Base-by-base conservation (phyloP, 2,797 vertebrate genomes). In the Discoglossus pictus region DNA sequence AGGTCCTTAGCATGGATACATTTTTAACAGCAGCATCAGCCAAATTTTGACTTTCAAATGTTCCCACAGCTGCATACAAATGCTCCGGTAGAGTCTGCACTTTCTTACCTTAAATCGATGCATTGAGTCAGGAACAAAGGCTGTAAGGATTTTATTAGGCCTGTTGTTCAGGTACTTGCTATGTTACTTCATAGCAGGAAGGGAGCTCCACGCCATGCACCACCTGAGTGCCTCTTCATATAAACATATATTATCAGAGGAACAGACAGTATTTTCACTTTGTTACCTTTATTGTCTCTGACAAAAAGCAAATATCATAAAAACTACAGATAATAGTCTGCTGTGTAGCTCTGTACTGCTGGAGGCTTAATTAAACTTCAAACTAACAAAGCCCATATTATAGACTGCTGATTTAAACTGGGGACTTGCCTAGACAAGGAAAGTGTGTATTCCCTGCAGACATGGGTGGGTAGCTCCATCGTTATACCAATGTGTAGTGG, bases 171-270 rank as follows among this genome's bases (percentile, higher is more conserved):
- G 48, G 6, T 38, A n/a, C 18, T 6, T 24, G 17, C 34, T 38
- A 16, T 20, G 17, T 50, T 39, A 50, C 20, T 17, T 61, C 44
- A 48, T 50, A 25, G n/a, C 31, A 24, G 59, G 59, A 61, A 38
- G 35, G 18, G 11, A 3, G 2, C 39, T 34, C 34, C 34, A n/a
- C 12, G 38, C n/a, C 21, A 35, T 39, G 21, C 24, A n/a, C 10
- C 2, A 12, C 15, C 8, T 9, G 59, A 23, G 7, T 10, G 2
- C 16, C 18, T 50, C 21, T 31, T 6, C 55, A 31, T 24, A 39
- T 43, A 42, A n/a, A n/a, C n/a, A n/a, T n/a, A n/a, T n/a, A n/a
- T n/a, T n/a, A n/a, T n/a, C n/a, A n/a, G 38, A 44, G 11, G 15
- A 24, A 25, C 18, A 8, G 7, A 13, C 39, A 59, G 23, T 27